Evolutionary conservation across 1,140 invertebrate species (phyloP).

Genomic region (Lordiphosa clarofinis): DNA sequence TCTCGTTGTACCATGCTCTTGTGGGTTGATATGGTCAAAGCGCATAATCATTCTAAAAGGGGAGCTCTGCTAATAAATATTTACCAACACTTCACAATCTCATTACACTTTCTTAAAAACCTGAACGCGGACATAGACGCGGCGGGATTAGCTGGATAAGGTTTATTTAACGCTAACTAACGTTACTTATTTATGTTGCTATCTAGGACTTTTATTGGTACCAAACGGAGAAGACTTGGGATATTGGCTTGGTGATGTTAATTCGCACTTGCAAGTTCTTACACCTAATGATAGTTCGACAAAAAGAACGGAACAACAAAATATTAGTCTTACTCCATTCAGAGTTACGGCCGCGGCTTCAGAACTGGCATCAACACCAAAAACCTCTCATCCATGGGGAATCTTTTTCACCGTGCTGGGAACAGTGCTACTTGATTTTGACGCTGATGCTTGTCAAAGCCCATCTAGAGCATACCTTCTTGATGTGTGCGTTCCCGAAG

Average conservation of each 20-base stretch:
- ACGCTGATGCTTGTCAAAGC: slow-evolving; percentile 97
- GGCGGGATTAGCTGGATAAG: too few relatives aligned
- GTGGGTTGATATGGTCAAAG: too few relatives aligned
- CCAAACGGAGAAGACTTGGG: slow-evolving; percentile 94
- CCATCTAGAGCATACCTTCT: slow-evolving; percentile 95
- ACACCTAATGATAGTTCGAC: slow-evolving; percentile 49
- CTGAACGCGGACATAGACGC: too few relatives aligned
- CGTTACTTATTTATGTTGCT: slow-evolving; percentile 1
- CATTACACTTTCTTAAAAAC: too few relatives aligned
- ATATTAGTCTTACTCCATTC: slow-evolving; percentile 74
- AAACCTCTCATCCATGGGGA: slow-evolving; percentile 88
- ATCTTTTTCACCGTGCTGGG: slow-evolving; percentile 96
- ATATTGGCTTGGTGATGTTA: slow-evolving; percentile 87
- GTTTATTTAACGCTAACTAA: too few relatives aligned
- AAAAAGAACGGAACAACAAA: slow-evolving; percentile 55
- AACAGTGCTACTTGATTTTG: slow-evolving; percentile 95
- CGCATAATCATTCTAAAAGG: too few relatives aligned
- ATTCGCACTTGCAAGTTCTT: slow-evolving; percentile 59
- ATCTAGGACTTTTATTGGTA: slow-evolving; percentile 89
- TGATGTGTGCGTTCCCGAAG: slow-evolving; percentile 95
- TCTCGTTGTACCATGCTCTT: too few relatives aligned
- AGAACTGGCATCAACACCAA: slow-evolving; percentile 22
- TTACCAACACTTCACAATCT: too few relatives aligned
- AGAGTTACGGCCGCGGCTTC: slow-evolving; percentile 75
- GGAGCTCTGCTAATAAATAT: too few relatives aligned